Conservation (phyloP, 2,888 invertebrate species). For the Trichacis sp. region DNA sequence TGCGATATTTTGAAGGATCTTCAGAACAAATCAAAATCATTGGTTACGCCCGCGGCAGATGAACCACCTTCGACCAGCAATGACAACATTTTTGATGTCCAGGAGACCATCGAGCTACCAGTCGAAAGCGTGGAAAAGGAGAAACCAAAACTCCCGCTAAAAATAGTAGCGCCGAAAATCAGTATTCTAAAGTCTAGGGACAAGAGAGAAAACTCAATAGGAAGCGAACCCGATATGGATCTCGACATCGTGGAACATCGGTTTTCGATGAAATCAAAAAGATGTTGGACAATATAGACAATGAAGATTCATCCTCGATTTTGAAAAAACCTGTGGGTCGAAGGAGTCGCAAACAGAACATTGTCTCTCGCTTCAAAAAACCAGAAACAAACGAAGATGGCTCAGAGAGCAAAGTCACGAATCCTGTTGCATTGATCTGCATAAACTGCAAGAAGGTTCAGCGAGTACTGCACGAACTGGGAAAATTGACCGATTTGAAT, state of each 20-base stretch:
- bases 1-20: not conserved
- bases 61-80: not conserved
- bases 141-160: not conserved
- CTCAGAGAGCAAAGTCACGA: too few species aligned
- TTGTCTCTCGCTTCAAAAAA: not conserved
- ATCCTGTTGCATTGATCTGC: not conserved
- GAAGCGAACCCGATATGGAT: not conserved
- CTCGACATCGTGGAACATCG: not conserved
- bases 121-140: not conserved
- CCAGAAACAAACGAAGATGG: too few species aligned
- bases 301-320: not conserved
- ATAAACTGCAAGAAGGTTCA: not conserved
- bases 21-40: not conserved
- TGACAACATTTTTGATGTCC: not conserved
- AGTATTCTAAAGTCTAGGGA: not conserved
- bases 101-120: not conserved
- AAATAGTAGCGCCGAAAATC: not conserved
- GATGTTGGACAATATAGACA: not conserved
- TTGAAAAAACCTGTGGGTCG: not conserved
- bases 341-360: not conserved
- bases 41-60: not conserved
- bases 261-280: not conserved
- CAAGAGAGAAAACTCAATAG: not conserved
- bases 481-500: not conserved
- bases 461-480: not conserved